These are phyloP conservation scores for Cairina moschata DNA, from an alignment of 2,113 vertebrate species.

Conservation along the genomic window DNA sequence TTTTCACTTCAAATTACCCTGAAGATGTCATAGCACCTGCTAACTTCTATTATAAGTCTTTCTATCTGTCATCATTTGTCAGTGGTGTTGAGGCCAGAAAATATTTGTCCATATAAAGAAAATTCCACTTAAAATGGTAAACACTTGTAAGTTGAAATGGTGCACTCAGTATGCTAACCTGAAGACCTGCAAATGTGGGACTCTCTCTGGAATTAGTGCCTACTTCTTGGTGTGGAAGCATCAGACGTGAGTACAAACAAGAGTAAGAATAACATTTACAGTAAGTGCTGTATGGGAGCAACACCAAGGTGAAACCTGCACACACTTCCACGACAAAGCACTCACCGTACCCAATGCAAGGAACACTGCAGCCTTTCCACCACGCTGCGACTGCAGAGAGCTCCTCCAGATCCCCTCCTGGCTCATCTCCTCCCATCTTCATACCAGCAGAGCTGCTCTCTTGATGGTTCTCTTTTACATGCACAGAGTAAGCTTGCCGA, in stretches of 20 bases:
- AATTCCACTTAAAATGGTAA: neutral
- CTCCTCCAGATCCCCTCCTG: neutral
- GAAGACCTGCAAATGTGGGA: neutral
- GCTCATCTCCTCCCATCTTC: neutral
- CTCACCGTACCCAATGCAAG: fast-evolving
- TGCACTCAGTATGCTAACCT: neutral
- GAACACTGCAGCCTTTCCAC: neutral
- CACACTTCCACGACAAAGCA: too few relatives aligned
- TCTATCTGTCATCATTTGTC: neutral
- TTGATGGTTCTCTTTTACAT: neutral
- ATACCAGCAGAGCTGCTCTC: neutral
- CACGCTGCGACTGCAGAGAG: fast-evolving
- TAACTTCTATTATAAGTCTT: neutral
- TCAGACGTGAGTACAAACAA: too few relatives aligned
- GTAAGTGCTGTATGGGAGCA: neutral
- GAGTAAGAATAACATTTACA: neutral
- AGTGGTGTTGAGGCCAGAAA: neutral
- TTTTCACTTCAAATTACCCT: neutral
- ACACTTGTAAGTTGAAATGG: neutral
- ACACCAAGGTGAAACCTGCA: fast-evolving
- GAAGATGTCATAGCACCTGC: neutral
- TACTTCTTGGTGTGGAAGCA: neutral
- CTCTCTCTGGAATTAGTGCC: neutral
- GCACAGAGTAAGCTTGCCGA: neutral
- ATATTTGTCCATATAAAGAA: neutral